These are phyloP conservation scores for Aplodontia rufa DNA, from an alignment of 2,113 vertebrate genomes.

Conservation along the genomic window DNA sequence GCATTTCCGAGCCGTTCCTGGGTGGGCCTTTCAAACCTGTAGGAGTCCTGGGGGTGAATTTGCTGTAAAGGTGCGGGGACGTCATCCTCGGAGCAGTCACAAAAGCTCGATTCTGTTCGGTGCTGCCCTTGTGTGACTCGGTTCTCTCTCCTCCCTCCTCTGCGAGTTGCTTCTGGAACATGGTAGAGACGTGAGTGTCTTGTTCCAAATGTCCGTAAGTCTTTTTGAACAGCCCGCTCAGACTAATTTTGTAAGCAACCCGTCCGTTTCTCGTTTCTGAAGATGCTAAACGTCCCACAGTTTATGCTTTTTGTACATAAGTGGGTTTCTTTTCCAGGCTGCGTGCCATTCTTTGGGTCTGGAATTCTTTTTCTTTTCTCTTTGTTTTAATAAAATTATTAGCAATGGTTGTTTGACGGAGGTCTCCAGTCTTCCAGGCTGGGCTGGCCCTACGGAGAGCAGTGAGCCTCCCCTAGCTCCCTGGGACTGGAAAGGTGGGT, in stretches of 20 bases:
- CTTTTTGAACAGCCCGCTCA: background rate
- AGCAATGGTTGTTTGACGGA: background rate
- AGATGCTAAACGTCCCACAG: background rate
- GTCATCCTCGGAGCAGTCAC: background rate
- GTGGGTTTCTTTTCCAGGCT: conserved; percentile 12
- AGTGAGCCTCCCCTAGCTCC: background rate
- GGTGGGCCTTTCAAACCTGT: conserved; percentile 55
- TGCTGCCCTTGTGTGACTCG: background rate
- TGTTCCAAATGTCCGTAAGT: conserved; percentile 13
- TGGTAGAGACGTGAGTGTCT: background rate
- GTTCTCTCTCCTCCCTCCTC: background rate
- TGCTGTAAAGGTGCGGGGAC: conserved; percentile 45
- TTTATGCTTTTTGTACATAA: background rate
- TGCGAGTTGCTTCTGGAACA: conserved; percentile 27
- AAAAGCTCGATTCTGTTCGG: conserved; percentile 54
- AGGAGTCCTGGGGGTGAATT: no score
- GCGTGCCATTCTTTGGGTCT: background rate
- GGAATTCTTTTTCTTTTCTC: background rate
- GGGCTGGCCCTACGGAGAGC: background rate
- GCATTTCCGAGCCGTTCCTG: background rate
- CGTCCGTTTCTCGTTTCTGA: background rate
- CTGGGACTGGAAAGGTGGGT: background rate
- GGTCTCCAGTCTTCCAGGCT: background rate
- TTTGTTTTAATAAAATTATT: background rate
- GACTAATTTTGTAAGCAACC: conserved; percentile 41